Conservation (phyloP, 2,797 vertebrate genomes). For the Kryptolebias ocellatus region DNA sequence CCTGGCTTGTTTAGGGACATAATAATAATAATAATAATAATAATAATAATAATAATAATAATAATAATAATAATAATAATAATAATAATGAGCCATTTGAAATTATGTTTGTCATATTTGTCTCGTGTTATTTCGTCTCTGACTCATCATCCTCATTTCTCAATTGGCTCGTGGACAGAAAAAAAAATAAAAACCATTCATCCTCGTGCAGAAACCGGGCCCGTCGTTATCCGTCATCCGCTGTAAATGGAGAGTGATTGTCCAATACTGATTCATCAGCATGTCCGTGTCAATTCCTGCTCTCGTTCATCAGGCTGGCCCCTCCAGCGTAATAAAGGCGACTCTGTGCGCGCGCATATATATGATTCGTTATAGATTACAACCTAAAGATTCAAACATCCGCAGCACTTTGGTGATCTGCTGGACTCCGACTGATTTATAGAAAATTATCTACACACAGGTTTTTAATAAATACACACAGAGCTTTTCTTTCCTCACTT, state of each 20-base stretch:
- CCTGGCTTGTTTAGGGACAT: no score
- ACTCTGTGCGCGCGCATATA: constrained; percentile 17
- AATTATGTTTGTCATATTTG: neutral
- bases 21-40: constrained; percentile 16
- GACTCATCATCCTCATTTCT: constrained; percentile 47
- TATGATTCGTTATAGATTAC: constrained; percentile 41
- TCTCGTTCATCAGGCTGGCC: constrained; percentile 60
- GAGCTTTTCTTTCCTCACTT: no score
- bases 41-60: constrained; percentile 26
- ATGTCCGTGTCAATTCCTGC: constrained; percentile 60
- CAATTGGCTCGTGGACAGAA: constrained; percentile 21
- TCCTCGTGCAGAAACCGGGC: constrained; percentile 41
- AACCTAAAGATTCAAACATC: constrained; percentile 44
- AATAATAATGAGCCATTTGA: neutral
- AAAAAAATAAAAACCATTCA: constrained; percentile 45
- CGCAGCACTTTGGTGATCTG: constrained; percentile 10
- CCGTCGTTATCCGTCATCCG: constrained; percentile 68
- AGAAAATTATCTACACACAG: no score
- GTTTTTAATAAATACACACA: no score
- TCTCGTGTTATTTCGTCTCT: constrained; percentile 21
- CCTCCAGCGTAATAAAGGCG: constrained; percentile 46
- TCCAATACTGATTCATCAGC: constrained; percentile 76
- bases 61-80: constrained; percentile 24
- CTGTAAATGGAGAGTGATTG: constrained; percentile 73
- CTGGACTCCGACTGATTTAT: no score